Conservation (phyloP, 2,797 vertebrate genomes). For the Tolypeutes matacus region DNA sequence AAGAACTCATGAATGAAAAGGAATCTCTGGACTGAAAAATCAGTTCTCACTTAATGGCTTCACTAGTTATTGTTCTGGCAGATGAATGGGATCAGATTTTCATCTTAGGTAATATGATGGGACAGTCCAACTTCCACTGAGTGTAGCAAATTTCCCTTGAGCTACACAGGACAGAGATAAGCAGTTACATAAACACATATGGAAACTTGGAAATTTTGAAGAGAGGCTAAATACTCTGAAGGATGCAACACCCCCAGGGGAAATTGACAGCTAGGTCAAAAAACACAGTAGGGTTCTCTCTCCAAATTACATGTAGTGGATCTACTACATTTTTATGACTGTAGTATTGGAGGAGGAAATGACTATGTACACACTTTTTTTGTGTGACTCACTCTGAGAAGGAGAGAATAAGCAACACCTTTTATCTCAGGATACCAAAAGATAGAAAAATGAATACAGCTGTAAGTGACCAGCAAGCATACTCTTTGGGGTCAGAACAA, state of each 20-base stretch:
- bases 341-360: neutral
- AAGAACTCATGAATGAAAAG: slow-evolving; percentile 51
- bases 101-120: slow-evolving; percentile 70
- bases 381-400: neutral
- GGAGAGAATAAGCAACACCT: slow-evolving; percentile 18
- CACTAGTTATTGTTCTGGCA: neutral
- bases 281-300: neutral
- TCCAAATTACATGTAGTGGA: neutral
- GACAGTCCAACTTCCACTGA: slow-evolving; percentile 50
- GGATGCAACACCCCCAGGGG: neutral
- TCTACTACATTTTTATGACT: neutral
- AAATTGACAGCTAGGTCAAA: slow-evolving; percentile 68
- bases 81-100: slow-evolving; percentile 56
- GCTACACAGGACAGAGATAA: slow-evolving; percentile 51
- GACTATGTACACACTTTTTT: neutral
- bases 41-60: slow-evolving; percentile 54
- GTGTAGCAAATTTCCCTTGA: slow-evolving; percentile 68
- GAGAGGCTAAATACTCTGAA: slow-evolving; percentile 40
- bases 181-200: slow-evolving; percentile 63
- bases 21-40: neutral
- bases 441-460: neutral
- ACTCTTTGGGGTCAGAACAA: neutral
- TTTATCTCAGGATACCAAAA: slow-evolving; percentile 9
- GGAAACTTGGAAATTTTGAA: slow-evolving; percentile 53
- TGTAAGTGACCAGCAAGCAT: neutral